These are phyloP conservation scores for Pachyrhynchus sulphureomaculatus DNA, from an alignment of 1,140 invertebrate species.

Conservation along the genomic window DNA sequence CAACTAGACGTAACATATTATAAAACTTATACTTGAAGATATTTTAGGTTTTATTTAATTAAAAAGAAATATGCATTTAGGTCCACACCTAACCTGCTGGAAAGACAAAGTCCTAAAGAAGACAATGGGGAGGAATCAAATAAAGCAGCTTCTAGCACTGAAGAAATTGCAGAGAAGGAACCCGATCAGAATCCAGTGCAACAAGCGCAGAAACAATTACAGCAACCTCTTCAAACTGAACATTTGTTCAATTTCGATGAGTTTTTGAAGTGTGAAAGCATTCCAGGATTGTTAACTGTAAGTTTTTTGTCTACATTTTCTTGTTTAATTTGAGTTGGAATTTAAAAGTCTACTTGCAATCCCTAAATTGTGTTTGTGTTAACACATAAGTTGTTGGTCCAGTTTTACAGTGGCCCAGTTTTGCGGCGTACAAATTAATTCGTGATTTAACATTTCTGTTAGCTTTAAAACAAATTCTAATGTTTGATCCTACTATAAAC, in stretches of 20 bases:
- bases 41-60: background rate
- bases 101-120: background rate
- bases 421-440: no score
- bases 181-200: conserved; percentile 42
- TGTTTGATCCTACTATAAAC: no score
- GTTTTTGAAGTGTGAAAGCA: conserved; percentile 66
- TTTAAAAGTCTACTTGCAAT: no score
- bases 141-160: background rate
- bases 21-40: background rate
- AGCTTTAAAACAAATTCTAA: no score
- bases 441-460: no score
- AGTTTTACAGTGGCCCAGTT: no score
- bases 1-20: no score
- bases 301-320: conserved; percentile 35
- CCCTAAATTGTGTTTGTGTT: no score
- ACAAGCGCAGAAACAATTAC: background rate
- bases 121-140: conserved; percentile 1
- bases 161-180: conserved; percentile 28
- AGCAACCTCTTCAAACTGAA: conserved; percentile 37
- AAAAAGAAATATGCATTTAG: background rate
- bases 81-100: conserved; percentile 13
- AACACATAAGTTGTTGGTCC: no score
- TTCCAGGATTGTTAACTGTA: conserved; percentile 61
- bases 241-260: conserved; percentile 69
- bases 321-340: no score